Evolutionary conservation across 2,113 vertebrate species (phyloP), one percentile per base, ranked within the genome.

Genomic region (Procavia capensis): DNA sequence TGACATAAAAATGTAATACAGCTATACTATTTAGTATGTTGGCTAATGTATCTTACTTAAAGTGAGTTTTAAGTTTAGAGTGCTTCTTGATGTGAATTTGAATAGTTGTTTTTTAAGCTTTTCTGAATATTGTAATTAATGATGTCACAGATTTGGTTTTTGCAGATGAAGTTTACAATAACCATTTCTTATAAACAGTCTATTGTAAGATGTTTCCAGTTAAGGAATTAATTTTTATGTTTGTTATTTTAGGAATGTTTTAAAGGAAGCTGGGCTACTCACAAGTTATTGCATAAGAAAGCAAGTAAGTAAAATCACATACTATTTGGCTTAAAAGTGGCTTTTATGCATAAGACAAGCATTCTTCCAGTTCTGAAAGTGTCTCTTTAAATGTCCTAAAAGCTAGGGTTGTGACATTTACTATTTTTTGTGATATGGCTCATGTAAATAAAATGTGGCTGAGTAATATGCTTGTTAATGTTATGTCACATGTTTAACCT

Each of bases 271-370:
- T 99, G 99, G 99, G 98, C 98, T 9, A 99, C 99, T 97, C 99
- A 99, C 98, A 99, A 99, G 98, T 96, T 99, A 97, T 97, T 99
- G 83, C 99, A 99, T 98, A 99, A 99, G 98, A 99, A 99, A 99
- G 99, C 99, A 98, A 99, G 99, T 99, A 99, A 97, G 99, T 98
- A 94, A 27, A 63, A 36, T 88, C 57, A 84, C 0, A 1, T 22
- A 70, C 24, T 57, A 2, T 79, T 92, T 96, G 91, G 36, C 63
- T 75, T 70, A 39, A 25, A 81, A 45, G 29, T 79, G 16, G 27
- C 83, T 94, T 91, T 91, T 80, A 47, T 89, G 17, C 6, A 24
- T 31, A 74, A 83, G 43, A 45, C 6, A 81, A 59, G 34, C 85
- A 84, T 79, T 75, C 54, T 86, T 74, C 4, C 50, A 74, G 22